Percentiles rank a stretch among this genome's conserved stretches.
These are phyloP conservation scores for Neoniphon sammara DNA, from an alignment of 2,797 vertebrate species.

Conservation along the genomic window DNA sequence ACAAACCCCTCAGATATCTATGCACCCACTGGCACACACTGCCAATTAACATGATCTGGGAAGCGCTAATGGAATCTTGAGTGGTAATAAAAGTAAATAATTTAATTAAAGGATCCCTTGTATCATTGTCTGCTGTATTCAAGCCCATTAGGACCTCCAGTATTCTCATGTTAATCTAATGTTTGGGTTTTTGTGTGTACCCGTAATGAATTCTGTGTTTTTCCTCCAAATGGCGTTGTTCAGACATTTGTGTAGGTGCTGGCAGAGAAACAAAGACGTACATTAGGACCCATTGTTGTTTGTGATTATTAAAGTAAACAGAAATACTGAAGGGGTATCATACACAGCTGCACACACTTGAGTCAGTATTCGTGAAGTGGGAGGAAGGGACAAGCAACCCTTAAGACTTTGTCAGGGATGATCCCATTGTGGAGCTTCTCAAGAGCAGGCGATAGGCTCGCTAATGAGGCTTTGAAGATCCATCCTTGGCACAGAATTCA, in stretches of 20 bases:
- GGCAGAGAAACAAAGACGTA: constrained; percentile 84
- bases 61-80: constrained; percentile 86
- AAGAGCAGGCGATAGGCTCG: constrained; percentile 54
- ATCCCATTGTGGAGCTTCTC: constrained; percentile 71
- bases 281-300: constrained; percentile 76
- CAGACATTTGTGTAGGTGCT: constrained; percentile 81
- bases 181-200: constrained; percentile 71
- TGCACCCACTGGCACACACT: constrained; percentile 76
- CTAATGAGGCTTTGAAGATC: constrained; percentile 78
- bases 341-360: constrained; percentile 82
- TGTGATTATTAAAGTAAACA: constrained; percentile 84
- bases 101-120: constrained; percentile 76
- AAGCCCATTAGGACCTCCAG: constrained; percentile 74
- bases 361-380: constrained; percentile 73
- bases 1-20: constrained; percentile 80
- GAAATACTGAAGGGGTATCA: constrained; percentile 72
- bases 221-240: constrained; percentile 78
- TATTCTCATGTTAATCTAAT: constrained; percentile 85
- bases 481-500: constrained; percentile 52
- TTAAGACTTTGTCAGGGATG: constrained; percentile 79
- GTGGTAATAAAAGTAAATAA: constrained; percentile 81
- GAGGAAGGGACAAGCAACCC: constrained; percentile 75
- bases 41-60: constrained; percentile 79
- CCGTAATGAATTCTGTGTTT: constrained; percentile 81
- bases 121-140: constrained; percentile 77